Evolutionary conservation across 2,797 vertebrate genomes (phyloP).

Genomic region (Delichon dasypus): DNA sequence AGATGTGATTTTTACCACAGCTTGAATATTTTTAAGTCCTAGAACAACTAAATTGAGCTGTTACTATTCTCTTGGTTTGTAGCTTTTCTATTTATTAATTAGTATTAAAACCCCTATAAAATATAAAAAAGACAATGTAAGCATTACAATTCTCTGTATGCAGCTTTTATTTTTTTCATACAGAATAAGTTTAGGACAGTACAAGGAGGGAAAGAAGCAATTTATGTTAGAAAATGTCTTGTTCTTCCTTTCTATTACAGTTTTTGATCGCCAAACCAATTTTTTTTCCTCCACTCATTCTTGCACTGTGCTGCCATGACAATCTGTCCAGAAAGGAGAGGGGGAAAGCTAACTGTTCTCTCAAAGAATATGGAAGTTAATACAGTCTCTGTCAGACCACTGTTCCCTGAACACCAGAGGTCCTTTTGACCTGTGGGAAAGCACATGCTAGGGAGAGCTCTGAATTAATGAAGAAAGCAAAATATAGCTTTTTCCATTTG

Average conservation of each 20-base stretch:
- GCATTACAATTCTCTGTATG: neutral
- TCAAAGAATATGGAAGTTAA: conserved; percentile 23
- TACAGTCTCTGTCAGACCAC: conserved; percentile 3
- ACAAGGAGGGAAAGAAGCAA: conserved; percentile 1
- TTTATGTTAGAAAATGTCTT: conserved; percentile 6
- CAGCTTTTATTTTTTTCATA: neutral
- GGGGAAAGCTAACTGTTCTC: neutral
- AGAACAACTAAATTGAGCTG: conserved; percentile 34
- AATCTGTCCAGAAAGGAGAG: conserved; percentile 2
- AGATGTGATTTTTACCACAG: conserved; percentile 41
- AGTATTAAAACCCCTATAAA: neutral
- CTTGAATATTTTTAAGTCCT: conserved; percentile 51
- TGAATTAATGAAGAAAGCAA: conserved; percentile 45
- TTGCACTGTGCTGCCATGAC: conserved; percentile 1
- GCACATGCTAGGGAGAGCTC: conserved; percentile 19
- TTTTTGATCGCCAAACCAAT: neutral
- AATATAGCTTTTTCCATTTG: neutral
- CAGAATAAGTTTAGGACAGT: neutral
- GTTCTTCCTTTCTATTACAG: conserved; percentile 18
- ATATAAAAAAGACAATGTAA: neutral
- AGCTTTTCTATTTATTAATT: conserved; percentile 12
- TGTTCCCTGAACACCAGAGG: conserved; percentile 19
- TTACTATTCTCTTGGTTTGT: conserved; percentile 40
- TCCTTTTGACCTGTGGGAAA: conserved; percentile 39
- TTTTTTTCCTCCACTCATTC: neutral